Evolutionary conservation across 2,888 invertebrate genomes (phyloP).

Genomic region (Drosophila peninsularis): DNA sequence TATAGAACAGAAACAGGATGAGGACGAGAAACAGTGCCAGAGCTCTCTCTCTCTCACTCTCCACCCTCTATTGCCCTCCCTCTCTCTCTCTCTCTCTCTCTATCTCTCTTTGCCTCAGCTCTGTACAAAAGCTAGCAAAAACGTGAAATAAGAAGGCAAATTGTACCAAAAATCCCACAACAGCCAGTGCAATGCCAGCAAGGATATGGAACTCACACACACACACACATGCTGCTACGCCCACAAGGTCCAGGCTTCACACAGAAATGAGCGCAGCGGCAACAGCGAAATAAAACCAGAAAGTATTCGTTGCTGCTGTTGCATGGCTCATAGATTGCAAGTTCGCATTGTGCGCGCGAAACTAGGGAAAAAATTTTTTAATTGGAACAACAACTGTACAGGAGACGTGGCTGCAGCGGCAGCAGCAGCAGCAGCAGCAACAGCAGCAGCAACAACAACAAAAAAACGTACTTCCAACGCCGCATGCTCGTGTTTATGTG

Average conservation of each 20-base stretch:
- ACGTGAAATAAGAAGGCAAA: conserved; percentile 67
- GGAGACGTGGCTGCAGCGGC: conserved; percentile 47
- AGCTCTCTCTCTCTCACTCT: background rate
- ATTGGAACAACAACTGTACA: conserved; percentile 83
- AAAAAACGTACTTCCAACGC: conserved; percentile 69
- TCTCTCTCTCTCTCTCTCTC: background rate
- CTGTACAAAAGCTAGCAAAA: conserved; percentile 57
- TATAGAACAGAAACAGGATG: conserved; percentile 54
- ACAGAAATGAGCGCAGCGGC: conserved; percentile 62
- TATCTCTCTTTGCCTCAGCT: conserved; percentile 16
- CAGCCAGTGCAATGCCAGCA: conserved; percentile 70
- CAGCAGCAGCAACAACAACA: conserved; percentile 22
- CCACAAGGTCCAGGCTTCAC: conserved; percentile 75
- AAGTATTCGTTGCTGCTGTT: conserved; percentile 49
- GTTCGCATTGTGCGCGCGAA: conserved; percentile 80
- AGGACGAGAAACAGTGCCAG: conserved; percentile 12
- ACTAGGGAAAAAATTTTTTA: conserved; percentile 80
- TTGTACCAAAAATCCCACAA: conserved; percentile 74
- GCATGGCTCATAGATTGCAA: conserved; percentile 69
- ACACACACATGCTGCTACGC: conserved; percentile 51
- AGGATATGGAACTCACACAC: conserved; percentile 61
- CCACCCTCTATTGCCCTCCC: too few relatives aligned
- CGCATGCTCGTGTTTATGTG: conserved; percentile 51
- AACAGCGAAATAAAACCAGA: conserved; percentile 65
- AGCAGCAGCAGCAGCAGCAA: conserved; percentile 15